These are phyloP conservation scores for Hemibagrus wyckioides DNA, from an alignment of 2,113 vertebrate genomes.

Conservation along the genomic window DNA sequence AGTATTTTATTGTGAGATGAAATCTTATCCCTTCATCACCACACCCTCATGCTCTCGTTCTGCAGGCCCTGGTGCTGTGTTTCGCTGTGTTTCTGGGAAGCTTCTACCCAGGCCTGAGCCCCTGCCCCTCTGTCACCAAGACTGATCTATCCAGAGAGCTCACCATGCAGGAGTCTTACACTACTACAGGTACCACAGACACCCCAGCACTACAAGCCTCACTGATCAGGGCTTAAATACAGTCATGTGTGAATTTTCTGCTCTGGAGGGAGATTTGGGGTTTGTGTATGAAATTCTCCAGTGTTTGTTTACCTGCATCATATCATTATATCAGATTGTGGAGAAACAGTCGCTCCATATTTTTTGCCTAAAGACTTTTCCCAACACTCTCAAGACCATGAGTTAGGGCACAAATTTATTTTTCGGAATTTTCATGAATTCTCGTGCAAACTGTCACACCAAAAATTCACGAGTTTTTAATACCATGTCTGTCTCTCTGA, in stretches of 20 bases:
- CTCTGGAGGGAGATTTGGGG: not conserved
- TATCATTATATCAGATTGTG: no score
- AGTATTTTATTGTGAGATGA: not conserved
- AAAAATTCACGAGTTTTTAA: not conserved
- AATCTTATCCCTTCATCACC: no score
- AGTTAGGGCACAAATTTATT: not conserved
- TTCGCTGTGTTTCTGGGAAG: constrained; percentile 90
- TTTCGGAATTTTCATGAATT: not conserved
- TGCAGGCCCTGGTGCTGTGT: constrained; percentile 89
- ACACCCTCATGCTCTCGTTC: not conserved
- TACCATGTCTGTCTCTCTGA: not conserved
- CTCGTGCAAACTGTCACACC: not conserved
- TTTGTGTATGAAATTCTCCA: no score
- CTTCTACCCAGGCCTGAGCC: constrained; percentile 83
- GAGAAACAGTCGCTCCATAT: no score
- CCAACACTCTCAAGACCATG: not conserved
- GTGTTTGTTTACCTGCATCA: no score
- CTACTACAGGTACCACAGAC: constrained; percentile 76
- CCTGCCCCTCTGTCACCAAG: constrained; percentile 82
- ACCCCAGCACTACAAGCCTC: not conserved
- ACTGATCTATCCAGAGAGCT: constrained; percentile 78
- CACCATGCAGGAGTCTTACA: constrained; percentile 83
- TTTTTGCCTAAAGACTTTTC: no score
- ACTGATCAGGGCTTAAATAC: not conserved
- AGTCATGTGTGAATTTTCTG: not conserved